Base-by-base conservation (phyloP, 2,797 vertebrate genomes). In the Lateolabrax maculatus region DNA sequence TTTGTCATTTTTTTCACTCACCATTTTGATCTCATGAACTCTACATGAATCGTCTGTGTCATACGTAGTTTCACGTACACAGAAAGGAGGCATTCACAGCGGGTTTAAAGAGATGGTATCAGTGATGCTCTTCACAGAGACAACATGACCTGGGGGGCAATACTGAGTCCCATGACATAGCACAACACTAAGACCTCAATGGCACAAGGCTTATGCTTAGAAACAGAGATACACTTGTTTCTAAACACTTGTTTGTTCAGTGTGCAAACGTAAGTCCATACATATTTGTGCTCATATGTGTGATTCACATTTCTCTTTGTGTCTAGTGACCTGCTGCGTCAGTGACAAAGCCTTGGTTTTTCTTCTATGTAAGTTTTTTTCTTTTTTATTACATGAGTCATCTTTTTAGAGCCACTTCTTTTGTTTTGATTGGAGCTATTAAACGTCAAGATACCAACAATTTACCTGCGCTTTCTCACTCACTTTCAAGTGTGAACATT, bases 101-200 rank as follows among this genome's bases (percentile, higher is more conserved):
- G 9, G 82, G 63, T 85, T 90, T 76, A 91, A 76, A 90, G 79
- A 81, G 92, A 93, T 86, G 83, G 23, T 77, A 87, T 93, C 90
- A 88, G 90, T 48, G 78, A 89, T 90, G 89, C 75, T 88, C 92
- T 89, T 71, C 85, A 71, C 64, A 91, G 87, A 92, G 90, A 92
- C 56, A 65, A 46, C 62, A 31, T 93, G 92, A 93, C 92, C 92
- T 77, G 58, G 63, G n/a, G 84, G 82, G 79, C 86, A 86, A 56
- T 19, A n/a, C 77, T 39, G 81, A 77, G 86, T 86, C 90, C 80
- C 85, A 91, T 91, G 91, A 92, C 92, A 89, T 48, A 56, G 87
- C 91, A 86, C 80, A 85, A 84, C 85, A 78, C 85, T 88, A 81
- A 91, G 87, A 89, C 90, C 88, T 90, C 85, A 91, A 84, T 90